Evolutionary conservation across 2,797 vertebrate genomes (phyloP).

Genomic region (Pseudochirops cupreus): DNA sequence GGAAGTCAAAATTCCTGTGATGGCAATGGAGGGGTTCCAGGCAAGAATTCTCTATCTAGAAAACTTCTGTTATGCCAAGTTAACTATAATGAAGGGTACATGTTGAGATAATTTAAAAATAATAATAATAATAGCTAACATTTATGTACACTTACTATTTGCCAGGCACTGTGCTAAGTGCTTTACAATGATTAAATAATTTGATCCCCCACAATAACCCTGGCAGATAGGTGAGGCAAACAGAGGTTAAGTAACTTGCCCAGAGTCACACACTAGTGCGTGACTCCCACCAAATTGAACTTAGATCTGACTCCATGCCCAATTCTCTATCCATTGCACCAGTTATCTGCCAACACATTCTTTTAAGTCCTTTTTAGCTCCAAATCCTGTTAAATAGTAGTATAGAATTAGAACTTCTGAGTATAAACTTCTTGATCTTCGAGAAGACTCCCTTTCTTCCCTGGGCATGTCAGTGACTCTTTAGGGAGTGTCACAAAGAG

Average conservation of each 20-base stretch:
- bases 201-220: neutral
- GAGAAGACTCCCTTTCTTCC: neutral
- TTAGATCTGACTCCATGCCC: neutral
- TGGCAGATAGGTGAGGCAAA: neutral
- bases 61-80: neutral
- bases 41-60: neutral
- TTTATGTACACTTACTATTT: neutral
- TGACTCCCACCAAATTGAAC: neutral
- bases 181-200: neutral
- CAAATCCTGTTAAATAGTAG: neutral
- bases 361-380: neutral
- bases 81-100: neutral
- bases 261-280: neutral
- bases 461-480: neutral
- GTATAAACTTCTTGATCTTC: neutral
- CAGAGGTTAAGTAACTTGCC: neutral
- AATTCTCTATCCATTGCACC: neutral
- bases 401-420: neutral
- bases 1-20: neutral
- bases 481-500: neutral
- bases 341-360: neutral
- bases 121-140: neutral
- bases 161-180: neutral
- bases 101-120: neutral
- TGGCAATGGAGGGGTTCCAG: neutral